Conservation (phyloP, 2,113 vertebrate genomes). For the Sander lucioperca region DNA sequence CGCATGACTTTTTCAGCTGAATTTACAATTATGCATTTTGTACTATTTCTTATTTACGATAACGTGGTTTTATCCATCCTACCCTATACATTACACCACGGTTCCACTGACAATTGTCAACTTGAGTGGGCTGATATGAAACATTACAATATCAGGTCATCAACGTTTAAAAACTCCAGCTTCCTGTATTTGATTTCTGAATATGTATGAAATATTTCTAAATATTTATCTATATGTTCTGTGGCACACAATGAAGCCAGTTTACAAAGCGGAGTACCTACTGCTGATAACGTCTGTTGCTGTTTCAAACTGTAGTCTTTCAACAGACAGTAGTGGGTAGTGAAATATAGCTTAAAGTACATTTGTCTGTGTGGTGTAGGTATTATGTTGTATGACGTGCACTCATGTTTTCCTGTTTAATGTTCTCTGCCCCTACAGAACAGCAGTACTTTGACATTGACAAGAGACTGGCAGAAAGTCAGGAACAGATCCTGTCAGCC, state of each 20-base stretch:
- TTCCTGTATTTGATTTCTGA: neutral
- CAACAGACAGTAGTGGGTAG: neutral
- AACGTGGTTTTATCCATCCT: neutral
- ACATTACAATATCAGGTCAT: neutral
- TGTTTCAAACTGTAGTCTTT: neutral
- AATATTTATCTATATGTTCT: neutral
- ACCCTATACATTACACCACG: neutral
- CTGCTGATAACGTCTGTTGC: neutral
- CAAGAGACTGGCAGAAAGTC: conserved; percentile 91
- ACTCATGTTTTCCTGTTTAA: neutral
- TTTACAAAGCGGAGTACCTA: neutral
- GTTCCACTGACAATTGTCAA: neutral
- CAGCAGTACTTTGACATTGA: conserved; percentile 97
- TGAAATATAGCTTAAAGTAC: neutral
- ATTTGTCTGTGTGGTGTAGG: neutral
- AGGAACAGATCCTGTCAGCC: conserved; percentile 91
- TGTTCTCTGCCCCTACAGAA: conserved; percentile 81
- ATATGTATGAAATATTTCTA: neutral
- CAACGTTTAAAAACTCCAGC: neutral
- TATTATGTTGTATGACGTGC: neutral
- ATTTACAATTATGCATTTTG: neutral
- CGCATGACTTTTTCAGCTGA: neutral
- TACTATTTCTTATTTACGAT: neutral
- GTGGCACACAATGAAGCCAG: neutral
- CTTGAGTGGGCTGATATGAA: neutral